phyloP scores from a whole-genome alignment of 2,888 invertebrate species.

The Phania funesta region DNA sequence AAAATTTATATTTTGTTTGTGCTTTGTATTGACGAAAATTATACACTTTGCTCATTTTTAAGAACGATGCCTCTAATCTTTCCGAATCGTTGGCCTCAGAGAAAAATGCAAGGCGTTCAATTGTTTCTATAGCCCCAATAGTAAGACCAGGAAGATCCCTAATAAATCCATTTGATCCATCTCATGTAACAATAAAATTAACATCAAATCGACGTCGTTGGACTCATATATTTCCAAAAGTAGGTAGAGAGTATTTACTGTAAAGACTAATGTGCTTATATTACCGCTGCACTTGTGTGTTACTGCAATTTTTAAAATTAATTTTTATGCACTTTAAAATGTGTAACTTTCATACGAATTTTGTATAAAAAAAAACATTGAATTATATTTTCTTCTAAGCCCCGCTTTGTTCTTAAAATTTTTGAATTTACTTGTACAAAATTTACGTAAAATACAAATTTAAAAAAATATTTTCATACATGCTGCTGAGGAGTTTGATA shows the following conservation, averaged over 20 bases:
- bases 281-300: neutral
- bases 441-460: too few relatives aligned
- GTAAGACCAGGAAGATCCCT: slow-evolving; percentile 90
- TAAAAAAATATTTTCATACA: too few relatives aligned
- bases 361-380: too few relatives aligned
- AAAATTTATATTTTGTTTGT: neutral
- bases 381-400: too few relatives aligned
- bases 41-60: slow-evolving; percentile 19
- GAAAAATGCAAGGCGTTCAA: slow-evolving; percentile 77
- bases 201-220: slow-evolving; percentile 97
- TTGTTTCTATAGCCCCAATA: slow-evolving; percentile 82
- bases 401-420: too few relatives aligned
- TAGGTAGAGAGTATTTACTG: slow-evolving; percentile 28
- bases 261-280: neutral
- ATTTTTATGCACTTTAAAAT: too few relatives aligned
- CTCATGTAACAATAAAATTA: slow-evolving; percentile 96
- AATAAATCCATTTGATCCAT: slow-evolving; percentile 99
- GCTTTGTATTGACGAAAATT: neutral
- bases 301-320: neutral
- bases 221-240: slow-evolving; percentile 98
- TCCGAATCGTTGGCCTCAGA: slow-evolving; percentile 79
- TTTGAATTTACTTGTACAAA: too few relatives aligned
- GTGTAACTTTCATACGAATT: too few relatives aligned
- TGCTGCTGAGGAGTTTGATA: too few relatives aligned
- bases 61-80: slow-evolving; percentile 76